These are phyloP conservation scores for Ephydatia muelleri DNA, from an alignment of 37 sponge, comb jelly and placozoan genomes.

Conservation along the genomic window DNA sequence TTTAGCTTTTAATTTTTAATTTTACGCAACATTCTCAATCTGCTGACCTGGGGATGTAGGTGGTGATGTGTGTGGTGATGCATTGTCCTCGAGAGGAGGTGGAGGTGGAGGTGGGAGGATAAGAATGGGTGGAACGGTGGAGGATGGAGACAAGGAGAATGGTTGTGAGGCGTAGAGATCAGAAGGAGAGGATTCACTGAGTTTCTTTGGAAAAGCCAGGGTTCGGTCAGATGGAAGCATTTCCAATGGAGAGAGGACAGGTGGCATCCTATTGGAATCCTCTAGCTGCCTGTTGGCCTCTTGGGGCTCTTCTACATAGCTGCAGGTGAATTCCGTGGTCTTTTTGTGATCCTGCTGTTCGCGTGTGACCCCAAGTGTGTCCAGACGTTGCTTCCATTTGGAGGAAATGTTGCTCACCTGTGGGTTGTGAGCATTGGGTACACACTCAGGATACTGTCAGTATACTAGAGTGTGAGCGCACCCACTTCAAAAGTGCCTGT, in stretches of 20 bases:
- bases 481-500: slow-evolving; percentile 72
- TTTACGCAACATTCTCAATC: too few relatives aligned
- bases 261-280: not conserved
- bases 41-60: too few relatives aligned
- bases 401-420: slow-evolving; percentile 66
- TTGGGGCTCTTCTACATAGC: slow-evolving; percentile 76
- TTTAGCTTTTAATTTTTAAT: not conserved
- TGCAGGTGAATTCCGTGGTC: slow-evolving; percentile 75
- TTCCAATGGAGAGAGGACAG: slow-evolving; percentile 59
- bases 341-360: slow-evolving; percentile 72
- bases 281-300: slow-evolving; percentile 54
- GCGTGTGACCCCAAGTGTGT: slow-evolving; percentile 70
- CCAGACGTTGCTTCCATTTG: slow-evolving; percentile 66
- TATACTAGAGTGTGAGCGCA: not conserved
- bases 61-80: too few relatives aligned
- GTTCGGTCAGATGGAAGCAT: too few relatives aligned
- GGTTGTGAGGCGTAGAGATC: too few relatives aligned
- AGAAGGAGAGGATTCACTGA: too few relatives aligned
- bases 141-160: too few relatives aligned
- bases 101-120: slow-evolving; percentile 50
- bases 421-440: too few relatives aligned
- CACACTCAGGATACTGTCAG: too few relatives aligned
- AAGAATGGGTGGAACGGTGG: slow-evolving; percentile 32
- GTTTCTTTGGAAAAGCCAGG: too few relatives aligned
- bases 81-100: slow-evolving; percentile 14